Percentiles rank a stretch among this genome's conserved stretches.
Conservation (phyloP, 2,888 invertebrate species). For the Eucriotettix oculatus region DNA sequence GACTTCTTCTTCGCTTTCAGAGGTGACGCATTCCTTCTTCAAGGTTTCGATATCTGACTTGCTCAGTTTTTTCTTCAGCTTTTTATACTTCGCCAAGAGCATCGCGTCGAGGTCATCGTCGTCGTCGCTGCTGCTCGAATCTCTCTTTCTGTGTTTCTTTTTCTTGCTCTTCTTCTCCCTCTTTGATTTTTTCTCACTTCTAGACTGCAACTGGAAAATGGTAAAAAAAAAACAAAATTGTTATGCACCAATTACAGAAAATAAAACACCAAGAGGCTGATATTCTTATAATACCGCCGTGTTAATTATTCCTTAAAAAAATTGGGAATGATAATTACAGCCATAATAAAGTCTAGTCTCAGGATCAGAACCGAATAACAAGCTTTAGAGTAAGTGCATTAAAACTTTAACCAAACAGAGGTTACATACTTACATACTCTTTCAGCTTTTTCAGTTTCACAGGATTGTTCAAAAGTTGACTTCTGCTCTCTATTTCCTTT, state of each 20-base stretch:
- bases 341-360: too few relatives aligned
- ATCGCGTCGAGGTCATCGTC: conserved; percentile 41
- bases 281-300: too few relatives aligned
- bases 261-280: too few relatives aligned
- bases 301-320: too few relatives aligned
- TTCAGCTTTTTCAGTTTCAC: conserved; percentile 75
- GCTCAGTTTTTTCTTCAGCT: conserved; percentile 38
- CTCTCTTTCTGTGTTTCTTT: conserved; percentile 21
- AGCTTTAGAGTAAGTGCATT: too few relatives aligned
- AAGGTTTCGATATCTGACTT: conserved; percentile 23
- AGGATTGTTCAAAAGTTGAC: conserved; percentile 78
- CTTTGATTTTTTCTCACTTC: conserved; percentile 24
- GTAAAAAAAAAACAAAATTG: too few relatives aligned
- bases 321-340: too few relatives aligned
- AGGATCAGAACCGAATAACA: too few relatives aligned
- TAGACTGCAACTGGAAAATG: conserved; percentile 8
- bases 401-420: too few relatives aligned
- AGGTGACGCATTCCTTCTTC: conserved; percentile 13
- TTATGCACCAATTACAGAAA: too few relatives aligned
- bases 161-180: conserved; percentile 20
- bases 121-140: conserved; percentile 24
- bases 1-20: conserved; percentile 9
- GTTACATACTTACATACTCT: conserved; percentile 43
- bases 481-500: conserved; percentile 72
- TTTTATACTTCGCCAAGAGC: conserved; percentile 51